Base-by-base conservation (phyloP, 2,113 vertebrate genomes). In the Mus pahari region DNA sequence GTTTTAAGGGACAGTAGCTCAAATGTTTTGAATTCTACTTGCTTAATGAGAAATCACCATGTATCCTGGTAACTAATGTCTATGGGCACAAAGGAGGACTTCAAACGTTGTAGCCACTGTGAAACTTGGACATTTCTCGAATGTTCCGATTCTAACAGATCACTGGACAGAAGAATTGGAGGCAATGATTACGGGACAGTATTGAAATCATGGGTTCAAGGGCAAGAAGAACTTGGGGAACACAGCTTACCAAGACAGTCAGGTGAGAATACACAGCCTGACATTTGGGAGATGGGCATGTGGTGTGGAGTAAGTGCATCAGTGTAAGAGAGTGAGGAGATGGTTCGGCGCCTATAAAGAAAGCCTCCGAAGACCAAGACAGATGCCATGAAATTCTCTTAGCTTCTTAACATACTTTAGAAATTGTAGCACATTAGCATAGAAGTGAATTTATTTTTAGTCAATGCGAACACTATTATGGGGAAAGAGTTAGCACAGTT, bases 351-450 rank as follows among this genome's bases (percentile, higher is more conserved):
- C 53, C 48, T 82, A 78, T 62, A 62, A 75, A 92, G 89, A 55
- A 82, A 92, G 83, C 86, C 62, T 48, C 24, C 24, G 10, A 73
- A 36, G 48, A 62, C 4, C 22, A 0, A 31, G 39, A 77, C 53
- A 84, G 39, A 91, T 39, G 55, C 50, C 71, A 58, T 24, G 12
- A 87, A 91, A 87, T 87, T 92, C 50, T 89, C 84, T 39, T 89
- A 91, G 31, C 28, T 92, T 66, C 70, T 79, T 79, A 93, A 71
- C 70, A 71, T 81, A 93, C 33, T 94, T 93, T n/a, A 86, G 83
- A 66, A 96, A 86, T 62, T 84, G n/a, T 64, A 84, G 13, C 22
- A 74, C 24, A 66, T 95, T 96, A 93, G 28, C 94, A 95, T 24
- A 92, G 83, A 9, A 84, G 26, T 91, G 86, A 53, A 73, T 74